A percentile compares a stretch with the other conserved stretches of the same genome.
Conservation (phyloP, 2,113 vertebrate genomes). For the Mustelus asterias region DNA sequence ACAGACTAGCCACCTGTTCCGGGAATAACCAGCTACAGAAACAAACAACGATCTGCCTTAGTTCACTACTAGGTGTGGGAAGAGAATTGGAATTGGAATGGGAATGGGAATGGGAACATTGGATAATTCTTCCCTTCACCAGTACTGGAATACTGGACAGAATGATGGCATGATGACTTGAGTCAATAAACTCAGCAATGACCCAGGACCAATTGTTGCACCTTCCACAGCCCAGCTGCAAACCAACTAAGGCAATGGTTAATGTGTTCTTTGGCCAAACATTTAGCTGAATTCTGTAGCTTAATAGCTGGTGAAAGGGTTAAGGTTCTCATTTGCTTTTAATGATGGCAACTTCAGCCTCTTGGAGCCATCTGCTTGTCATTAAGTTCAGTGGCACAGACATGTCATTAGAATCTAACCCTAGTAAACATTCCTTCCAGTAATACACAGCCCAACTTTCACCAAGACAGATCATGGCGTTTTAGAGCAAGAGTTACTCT, state of each 20-base stretch:
- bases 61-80: too few species aligned
- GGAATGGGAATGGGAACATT: not conserved
- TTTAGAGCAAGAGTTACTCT: not conserved
- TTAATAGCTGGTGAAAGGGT: conserved; percentile 22
- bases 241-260: not conserved
- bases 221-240: not conserved
- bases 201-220: not conserved
- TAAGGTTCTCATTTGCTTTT: conserved; percentile 21
- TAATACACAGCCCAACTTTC: conserved; percentile 8
- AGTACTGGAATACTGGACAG: not conserved
- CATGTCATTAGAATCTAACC: conserved; percentile 15
- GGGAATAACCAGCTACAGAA: too few species aligned
- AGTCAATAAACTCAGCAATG: not conserved
- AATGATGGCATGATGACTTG: not conserved
- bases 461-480: not conserved
- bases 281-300: not conserved
- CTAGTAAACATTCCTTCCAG: conserved; percentile 19
- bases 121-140: not conserved
- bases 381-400: conserved; percentile 28
- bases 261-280: too few species aligned
- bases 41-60: too few species aligned
- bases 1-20: too few species aligned
- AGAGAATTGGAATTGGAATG: too few species aligned
- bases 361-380: conserved; percentile 22
- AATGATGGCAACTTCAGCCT: conserved; percentile 21